Evolutionary conservation across 1,140 invertebrate genomes (phyloP).

Genomic region (Dufourea novaeangliae): DNA sequence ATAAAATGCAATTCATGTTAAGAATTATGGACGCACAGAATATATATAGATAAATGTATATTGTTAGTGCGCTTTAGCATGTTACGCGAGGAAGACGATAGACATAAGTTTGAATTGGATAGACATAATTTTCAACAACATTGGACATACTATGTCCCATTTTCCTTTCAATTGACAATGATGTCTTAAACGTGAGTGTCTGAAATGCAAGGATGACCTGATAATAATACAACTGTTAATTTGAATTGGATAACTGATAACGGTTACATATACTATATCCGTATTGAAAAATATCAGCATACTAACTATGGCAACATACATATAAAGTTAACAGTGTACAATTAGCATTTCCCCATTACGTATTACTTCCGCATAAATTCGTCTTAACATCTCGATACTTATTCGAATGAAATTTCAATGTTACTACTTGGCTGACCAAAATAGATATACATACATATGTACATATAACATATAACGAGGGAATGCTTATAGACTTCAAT

Average conservation of each 20-base stretch:
- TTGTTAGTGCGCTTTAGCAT: constrained; percentile 19
- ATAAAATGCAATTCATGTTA: constrained; percentile 19
- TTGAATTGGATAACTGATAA: constrained; percentile 26
- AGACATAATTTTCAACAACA: not conserved
- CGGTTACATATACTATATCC: not conserved
- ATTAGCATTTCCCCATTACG: no score
- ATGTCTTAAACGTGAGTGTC: not conserved
- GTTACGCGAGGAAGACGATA: not conserved
- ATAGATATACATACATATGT: no score
- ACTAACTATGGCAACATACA: no score
- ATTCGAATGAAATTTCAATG: no score
- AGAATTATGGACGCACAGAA: constrained; percentile 11
- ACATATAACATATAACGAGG: not conserved
- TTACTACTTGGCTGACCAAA: no score
- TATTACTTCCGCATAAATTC: no score
- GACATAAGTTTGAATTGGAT: not conserved
- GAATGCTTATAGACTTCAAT: not conserved
- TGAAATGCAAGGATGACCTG: not conserved
- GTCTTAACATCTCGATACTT: no score
- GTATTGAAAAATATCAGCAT: constrained; percentile 25
- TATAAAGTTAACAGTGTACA: no score
- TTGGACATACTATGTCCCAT: not conserved
- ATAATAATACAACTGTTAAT: no score
- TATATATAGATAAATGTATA: constrained; percentile 10
- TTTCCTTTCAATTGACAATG: not conserved